Conservation (phyloP, 2,113 vertebrate genomes). For the Nycticryphes semicollaris region DNA sequence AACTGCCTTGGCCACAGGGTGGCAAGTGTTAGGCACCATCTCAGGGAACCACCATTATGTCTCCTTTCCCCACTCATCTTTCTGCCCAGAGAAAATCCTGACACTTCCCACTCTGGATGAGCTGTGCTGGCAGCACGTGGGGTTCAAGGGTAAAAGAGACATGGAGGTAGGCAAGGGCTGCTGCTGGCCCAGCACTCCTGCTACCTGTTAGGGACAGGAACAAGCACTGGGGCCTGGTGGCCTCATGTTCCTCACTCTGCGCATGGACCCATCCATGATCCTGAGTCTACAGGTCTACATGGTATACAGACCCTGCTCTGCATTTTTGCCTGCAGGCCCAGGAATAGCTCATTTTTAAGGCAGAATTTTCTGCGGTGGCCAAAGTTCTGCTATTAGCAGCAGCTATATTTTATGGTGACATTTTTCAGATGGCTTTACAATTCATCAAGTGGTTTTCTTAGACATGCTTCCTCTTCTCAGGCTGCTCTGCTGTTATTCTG, state of each 20-base stretch:
- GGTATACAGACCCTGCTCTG: background rate
- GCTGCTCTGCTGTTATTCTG: background rate
- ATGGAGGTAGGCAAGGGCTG: background rate
- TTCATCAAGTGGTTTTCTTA: background rate
- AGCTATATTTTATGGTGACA: background rate
- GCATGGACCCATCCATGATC: background rate
- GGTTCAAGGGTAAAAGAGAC: background rate
- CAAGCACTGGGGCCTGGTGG: background rate
- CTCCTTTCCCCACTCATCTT: background rate
- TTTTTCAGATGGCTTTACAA: background rate
- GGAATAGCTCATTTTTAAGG: background rate
- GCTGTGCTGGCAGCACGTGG: background rate
- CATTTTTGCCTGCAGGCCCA: background rate
- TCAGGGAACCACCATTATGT: background rate
- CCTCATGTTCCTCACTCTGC: background rate
- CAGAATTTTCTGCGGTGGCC: background rate
- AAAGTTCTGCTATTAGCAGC: background rate
- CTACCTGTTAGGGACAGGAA: background rate
- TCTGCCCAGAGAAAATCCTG: background rate
- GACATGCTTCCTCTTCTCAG: background rate
- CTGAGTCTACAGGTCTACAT: background rate
- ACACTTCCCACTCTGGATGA: background rate
- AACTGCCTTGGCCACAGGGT: rapidly evolving
- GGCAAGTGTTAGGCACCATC: background rate
- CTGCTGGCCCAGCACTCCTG: background rate